Percentiles rank a stretch among this genome's conserved stretches.
Evolutionary conservation across 2,113 vertebrate genomes (phyloP).

Genomic region (Tachuris rubrigastra): DNA sequence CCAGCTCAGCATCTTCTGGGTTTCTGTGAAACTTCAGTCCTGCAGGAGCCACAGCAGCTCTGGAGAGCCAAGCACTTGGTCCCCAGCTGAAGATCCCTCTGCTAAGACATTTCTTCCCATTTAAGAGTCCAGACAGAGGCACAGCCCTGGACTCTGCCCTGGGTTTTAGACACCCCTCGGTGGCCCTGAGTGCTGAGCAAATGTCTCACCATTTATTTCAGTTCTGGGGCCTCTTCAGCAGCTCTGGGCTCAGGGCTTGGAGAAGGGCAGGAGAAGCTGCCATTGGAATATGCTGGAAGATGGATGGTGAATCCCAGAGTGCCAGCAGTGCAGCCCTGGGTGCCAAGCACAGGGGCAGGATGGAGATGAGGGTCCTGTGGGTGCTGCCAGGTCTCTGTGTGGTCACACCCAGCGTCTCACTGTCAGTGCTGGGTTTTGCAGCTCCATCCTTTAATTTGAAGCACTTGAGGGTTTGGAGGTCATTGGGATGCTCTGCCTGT

Average conservation of each 20-base stretch:
- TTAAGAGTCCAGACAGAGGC: not conserved
- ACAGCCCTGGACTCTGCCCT: not conserved
- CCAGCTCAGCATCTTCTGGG: not conserved
- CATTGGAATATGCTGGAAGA: fast-evolving
- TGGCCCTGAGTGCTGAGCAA: not conserved
- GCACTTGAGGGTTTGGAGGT: not conserved
- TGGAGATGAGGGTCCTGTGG: not conserved
- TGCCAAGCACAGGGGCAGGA: not conserved
- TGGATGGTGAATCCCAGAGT: not conserved
- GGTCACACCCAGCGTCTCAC: too few species aligned
- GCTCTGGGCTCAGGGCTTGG: not conserved
- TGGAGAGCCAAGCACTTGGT: too few species aligned
- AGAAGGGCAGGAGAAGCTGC: not conserved
- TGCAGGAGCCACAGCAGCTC: not conserved
- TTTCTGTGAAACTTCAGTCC: not conserved
- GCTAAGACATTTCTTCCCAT: not conserved
- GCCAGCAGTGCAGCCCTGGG: not conserved
- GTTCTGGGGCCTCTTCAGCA: not conserved
- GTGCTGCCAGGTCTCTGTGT: not conserved
- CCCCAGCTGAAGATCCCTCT: not conserved
- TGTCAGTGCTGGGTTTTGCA: not conserved
- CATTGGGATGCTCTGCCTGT: not conserved
- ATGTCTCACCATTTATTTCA: not conserved
- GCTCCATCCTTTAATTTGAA: not conserved
- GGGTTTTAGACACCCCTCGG: not conserved